Evolutionary conservation across 2,888 invertebrate genomes (phyloP).

Genomic region (Anarsia innoxiella): DNA sequence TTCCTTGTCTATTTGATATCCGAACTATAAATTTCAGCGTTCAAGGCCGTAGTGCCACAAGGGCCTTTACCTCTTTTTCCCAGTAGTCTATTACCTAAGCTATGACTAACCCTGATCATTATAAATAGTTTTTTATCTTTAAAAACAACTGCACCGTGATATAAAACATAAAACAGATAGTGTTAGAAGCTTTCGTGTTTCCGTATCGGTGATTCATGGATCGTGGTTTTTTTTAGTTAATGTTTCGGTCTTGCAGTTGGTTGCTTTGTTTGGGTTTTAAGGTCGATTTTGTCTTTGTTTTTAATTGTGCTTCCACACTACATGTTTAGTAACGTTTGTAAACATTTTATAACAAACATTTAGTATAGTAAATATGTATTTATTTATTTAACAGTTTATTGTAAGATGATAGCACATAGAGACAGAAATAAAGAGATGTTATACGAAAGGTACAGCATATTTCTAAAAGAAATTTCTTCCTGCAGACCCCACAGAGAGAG

Average conservation of each 20-base stretch:
- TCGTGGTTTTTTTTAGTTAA: conserved; percentile 22
- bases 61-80: conserved; percentile 11
- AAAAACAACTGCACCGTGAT: conserved; percentile 35
- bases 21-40: conserved; percentile 2
- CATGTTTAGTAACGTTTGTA: too few relatives aligned
- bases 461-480: too few relatives aligned
- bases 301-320: neutral
- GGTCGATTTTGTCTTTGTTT: too few relatives aligned
- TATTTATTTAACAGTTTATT: too few relatives aligned
- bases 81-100: conserved; percentile 11
- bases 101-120: conserved; percentile 21
- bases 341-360: too few relatives aligned
- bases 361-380: too few relatives aligned
- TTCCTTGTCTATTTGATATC: too few relatives aligned
- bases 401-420: too few relatives aligned
- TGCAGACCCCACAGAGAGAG: too few relatives aligned
- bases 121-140: conserved; percentile 19
- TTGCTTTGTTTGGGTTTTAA: conserved; percentile 1
- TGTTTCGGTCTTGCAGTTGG: conserved; percentile 10
- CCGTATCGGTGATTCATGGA: conserved; percentile 28
- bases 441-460: too few relatives aligned
- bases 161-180: conserved; percentile 29
- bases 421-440: too few relatives aligned
- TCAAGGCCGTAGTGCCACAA: conserved; percentile 9
- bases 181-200: conserved; percentile 23